Base-by-base conservation (phyloP, 2,888 invertebrate species). In the Philonicus albiceps region DNA sequence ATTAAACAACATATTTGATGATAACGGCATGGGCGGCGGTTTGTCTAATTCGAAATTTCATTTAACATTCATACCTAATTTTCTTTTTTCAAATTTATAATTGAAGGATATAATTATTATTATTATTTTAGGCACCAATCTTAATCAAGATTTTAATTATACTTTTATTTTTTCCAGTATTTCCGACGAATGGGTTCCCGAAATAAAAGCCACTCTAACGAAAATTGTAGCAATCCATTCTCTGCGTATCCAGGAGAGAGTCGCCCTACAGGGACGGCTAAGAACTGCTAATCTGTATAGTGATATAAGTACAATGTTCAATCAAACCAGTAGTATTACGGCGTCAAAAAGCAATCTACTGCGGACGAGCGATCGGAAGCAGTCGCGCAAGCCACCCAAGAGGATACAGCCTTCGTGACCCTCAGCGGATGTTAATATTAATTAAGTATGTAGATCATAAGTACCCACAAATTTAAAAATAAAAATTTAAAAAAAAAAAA, bases 111-210 rank as follows among this genome's bases (percentile, higher is more conserved):
- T 16, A 16, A 43, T 43, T 3, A 43, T 43, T 43, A 43, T 43
- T 3, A 43, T 43, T 43, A 43, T 43, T 16, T 43, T 16, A 43
- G 3, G 3, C 40, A 16, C 40, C 11, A 43, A 43, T 43, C 40
- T 11, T 43, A 3, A 13, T 13, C 0, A 13, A 16, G 16, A 43
- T 43, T 43, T 43, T 43, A 43, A 43, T 43, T 43, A 40, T 3
- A 16, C 2, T 16, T 43, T 43, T 43, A 43, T 43, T 85, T 31
- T 87, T 93, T 93, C 13, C 93, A 97, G 97, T 90, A 93, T 97
- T 91, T 95, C 96, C 27, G 97, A 98, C 92, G 96, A 97, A 91
- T 98, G 98, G 98, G 94, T 97, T 88, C 93, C 95, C 0, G 97
- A 96, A 92, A 94, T 95, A 91, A 94, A 95, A 88, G 95, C 95